These are phyloP conservation scores for Drosophila percnosoma DNA, from an alignment of 2,888 invertebrate species.

Conservation along the genomic window DNA sequence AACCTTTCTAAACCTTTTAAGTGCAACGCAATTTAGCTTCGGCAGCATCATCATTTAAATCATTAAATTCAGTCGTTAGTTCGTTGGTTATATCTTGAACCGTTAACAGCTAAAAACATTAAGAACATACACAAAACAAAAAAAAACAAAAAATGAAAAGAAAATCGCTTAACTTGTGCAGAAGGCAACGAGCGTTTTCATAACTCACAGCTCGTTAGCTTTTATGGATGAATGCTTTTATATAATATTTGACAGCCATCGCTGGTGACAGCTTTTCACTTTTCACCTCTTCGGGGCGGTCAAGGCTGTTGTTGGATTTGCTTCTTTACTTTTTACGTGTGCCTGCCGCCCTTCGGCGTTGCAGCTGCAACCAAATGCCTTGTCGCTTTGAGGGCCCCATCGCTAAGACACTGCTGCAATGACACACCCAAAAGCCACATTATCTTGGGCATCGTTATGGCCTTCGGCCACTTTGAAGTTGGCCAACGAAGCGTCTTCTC, in stretches of 20 bases:
- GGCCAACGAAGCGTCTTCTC: conserved; percentile 28
- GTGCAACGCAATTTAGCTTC: neutral
- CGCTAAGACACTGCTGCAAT: conserved; percentile 21
- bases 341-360: conserved; percentile 1
- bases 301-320: conserved; percentile 56
- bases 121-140: conserved; percentile 14
- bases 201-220: conserved; percentile 78
- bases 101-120: conserved; percentile 14
- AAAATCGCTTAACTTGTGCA: conserved; percentile 27
- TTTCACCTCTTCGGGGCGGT: conserved; percentile 65
- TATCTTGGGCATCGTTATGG: conserved; percentile 59
- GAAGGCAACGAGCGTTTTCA: conserved; percentile 47
- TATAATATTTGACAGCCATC: conserved; percentile 52
- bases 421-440: conserved; percentile 34
- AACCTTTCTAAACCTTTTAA: neutral
- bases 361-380: conserved; percentile 60
- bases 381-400: conserved; percentile 19
- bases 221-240: conserved; percentile 67
- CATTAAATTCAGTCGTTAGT: conserved; percentile 30
- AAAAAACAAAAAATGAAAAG: conserved; percentile 4
- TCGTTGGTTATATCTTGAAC: conserved; percentile 2
- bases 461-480: conserved; percentile 59
- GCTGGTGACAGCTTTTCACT: conserved; percentile 73
- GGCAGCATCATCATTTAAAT: neutral
- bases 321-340: neutral